These are phyloP conservation scores for Otus sunia DNA, from an alignment of 2,113 vertebrate genomes.

Conservation along the genomic window DNA sequence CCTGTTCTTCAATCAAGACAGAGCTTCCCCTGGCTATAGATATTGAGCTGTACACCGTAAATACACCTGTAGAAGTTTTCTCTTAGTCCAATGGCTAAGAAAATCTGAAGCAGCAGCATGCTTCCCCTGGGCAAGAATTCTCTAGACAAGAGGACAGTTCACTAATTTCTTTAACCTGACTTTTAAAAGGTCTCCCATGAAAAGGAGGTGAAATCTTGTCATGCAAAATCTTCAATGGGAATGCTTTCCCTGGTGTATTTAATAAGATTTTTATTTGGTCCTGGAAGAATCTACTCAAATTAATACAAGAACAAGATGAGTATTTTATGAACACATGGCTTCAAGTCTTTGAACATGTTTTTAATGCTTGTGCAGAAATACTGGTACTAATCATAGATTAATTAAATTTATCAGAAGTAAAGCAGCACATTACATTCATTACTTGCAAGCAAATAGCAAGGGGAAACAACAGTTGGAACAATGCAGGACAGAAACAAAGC, in stretches of 20 bases:
- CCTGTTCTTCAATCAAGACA: background rate
- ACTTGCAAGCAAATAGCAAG: background rate
- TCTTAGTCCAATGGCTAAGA: background rate
- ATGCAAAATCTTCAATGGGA: background rate
- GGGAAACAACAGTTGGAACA: background rate
- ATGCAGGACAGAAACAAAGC: background rate
- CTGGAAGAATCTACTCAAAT: background rate
- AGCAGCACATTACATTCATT: background rate
- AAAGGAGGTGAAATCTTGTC: background rate
- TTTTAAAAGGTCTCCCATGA: background rate
- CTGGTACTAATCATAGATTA: background rate
- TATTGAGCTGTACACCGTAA: background rate
- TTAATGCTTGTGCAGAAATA: background rate
- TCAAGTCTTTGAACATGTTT: background rate
- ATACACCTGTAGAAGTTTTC: background rate
- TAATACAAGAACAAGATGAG: background rate
- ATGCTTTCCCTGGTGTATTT: background rate
- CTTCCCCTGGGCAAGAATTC: background rate
- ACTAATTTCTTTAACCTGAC: background rate
- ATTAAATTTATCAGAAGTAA: background rate
- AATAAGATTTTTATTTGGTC: background rate
- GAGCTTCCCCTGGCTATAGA: background rate
- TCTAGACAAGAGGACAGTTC: background rate
- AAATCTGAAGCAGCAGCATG: background rate
- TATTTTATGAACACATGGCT: background rate